Evolutionary conservation across 2,797 vertebrate species (phyloP).

Genomic region (Pseudochromis fuscus): DNA sequence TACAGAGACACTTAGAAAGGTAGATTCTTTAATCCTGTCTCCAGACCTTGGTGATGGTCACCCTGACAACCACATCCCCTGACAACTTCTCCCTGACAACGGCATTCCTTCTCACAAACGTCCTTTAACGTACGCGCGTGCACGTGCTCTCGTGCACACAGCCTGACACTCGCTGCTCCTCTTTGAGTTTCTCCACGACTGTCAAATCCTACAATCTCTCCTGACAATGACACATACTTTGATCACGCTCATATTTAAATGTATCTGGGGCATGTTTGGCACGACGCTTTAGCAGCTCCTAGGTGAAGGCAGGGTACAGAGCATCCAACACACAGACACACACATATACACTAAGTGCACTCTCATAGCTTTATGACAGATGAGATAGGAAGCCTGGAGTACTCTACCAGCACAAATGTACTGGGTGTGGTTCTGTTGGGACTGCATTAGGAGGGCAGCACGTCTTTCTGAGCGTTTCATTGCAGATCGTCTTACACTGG

Average conservation of each 20-base stretch:
- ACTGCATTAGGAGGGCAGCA: slow-evolving; percentile 65
- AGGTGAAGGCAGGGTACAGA: slow-evolving; percentile 41
- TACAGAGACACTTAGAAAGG: slow-evolving; percentile 30
- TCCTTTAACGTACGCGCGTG: slow-evolving; percentile 16
- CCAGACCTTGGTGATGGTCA: slow-evolving; percentile 45
- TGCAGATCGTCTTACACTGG: slow-evolving; percentile 69
- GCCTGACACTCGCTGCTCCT: background rate
- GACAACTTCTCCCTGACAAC: slow-evolving; percentile 38
- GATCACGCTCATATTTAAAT: slow-evolving; percentile 65
- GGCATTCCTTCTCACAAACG: slow-evolving; percentile 38
- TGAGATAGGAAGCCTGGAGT: slow-evolving; percentile 41
- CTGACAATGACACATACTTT: slow-evolving; percentile 54
- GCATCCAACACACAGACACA: slow-evolving; percentile 14
- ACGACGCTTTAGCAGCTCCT: slow-evolving; percentile 31
- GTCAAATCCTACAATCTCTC: slow-evolving; percentile 40
- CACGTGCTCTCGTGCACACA: background rate
- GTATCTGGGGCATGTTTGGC: slow-evolving; percentile 72
- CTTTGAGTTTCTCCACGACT: slow-evolving; percentile 35
- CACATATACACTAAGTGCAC: slow-evolving; percentile 19
- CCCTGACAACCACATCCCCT: slow-evolving; percentile 63
- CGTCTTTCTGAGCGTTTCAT: slow-evolving; percentile 50
- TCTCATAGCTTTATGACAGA: slow-evolving; percentile 46
- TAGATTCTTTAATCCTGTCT: slow-evolving; percentile 22
- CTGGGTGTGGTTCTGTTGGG: slow-evolving; percentile 67
- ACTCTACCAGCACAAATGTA: slow-evolving; percentile 51